Base-by-base conservation (phyloP, 1,140 invertebrate species). In the Choristoneura fumiferana region DNA sequence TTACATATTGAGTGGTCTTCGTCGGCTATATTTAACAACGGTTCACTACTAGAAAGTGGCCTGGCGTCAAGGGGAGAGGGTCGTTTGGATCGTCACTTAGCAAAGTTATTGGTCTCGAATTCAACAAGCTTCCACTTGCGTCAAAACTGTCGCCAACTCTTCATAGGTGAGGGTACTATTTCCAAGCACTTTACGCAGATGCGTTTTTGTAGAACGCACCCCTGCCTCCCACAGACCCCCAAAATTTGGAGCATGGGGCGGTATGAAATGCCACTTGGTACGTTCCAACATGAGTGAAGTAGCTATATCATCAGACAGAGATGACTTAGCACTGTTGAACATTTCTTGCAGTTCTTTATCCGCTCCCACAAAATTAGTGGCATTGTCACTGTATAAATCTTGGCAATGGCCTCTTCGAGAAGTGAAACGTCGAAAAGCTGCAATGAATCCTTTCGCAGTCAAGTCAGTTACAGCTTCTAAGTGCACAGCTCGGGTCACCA, bases 211-310 rank as follows among this genome's bases (percentile, higher is more conserved):
- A 14, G 52, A 54, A 17, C 65, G 52, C 15, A 79, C 63, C 2
- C 55, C 29, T 38, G 69, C 53, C 55, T 79, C 75, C 76, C 76
- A 79, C 0, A 62, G 37, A 12, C 76, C 73, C 17, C 73, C 73
- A 34, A 68, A 63, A 35, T 78, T 63, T 0, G 69, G 62, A 10
- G 57, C 63, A 38, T 35, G 3, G 6, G 76, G 75, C 9, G 67
- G 67, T 38, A 68, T 84, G 55, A 88, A 85, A 49, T 78, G 56
- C 81, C 79, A 90, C n/a, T 13, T 18, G 2, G 39, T 43, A 9
- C 17, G 39, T 15, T 43, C 15, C 9, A 43, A 17, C 1, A 14
- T 43, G 17, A 43, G 39, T 17, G 17, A 6, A 6, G 39, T 14
- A 15, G 39, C 39, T 15, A 43, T 43, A 4, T 43, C 39, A 17